Evolutionary conservation across 2,797 vertebrate genomes (phyloP).

Genomic region (Tamandua tetradactyla): DNA sequence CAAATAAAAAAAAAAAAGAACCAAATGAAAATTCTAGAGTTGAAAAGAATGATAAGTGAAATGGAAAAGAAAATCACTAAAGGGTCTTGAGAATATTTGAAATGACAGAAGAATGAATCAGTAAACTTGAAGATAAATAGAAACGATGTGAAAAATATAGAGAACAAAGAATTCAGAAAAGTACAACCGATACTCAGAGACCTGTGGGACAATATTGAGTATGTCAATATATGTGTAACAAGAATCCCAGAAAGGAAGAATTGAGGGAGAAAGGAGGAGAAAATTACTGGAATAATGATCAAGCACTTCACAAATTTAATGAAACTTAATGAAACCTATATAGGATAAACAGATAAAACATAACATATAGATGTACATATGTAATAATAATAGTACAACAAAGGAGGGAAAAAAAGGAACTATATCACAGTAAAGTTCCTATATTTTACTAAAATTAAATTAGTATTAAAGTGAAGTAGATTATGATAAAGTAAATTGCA

Average conservation of each 20-base stretch:
- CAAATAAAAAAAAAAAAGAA: neutral
- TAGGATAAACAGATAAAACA: neutral
- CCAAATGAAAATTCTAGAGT: neutral
- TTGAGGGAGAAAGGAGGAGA: neutral
- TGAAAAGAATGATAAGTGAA: neutral
- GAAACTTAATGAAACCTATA: neutral
- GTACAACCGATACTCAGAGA: neutral
- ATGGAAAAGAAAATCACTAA: neutral
- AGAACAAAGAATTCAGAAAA: constrained; percentile 19
- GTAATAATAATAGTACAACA: neutral
- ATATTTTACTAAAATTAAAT: neutral
- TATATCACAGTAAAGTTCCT: neutral
- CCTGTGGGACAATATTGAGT: neutral
- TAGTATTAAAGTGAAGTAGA: neutral
- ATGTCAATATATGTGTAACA: neutral
- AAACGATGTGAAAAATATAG: neutral
- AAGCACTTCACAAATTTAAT: neutral
- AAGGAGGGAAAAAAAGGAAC: neutral
- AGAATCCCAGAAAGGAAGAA: neutral
- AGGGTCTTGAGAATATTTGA: neutral
- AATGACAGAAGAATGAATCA: neutral
- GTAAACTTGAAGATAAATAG: neutral
- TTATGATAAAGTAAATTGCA: neutral
- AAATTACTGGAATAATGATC: neutral
- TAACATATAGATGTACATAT: neutral